These are phyloP conservation scores for Ptychodera flava DNA, from an alignment of 35 echinoderm and acorn worm genomes.

Conservation along the genomic window DNA sequence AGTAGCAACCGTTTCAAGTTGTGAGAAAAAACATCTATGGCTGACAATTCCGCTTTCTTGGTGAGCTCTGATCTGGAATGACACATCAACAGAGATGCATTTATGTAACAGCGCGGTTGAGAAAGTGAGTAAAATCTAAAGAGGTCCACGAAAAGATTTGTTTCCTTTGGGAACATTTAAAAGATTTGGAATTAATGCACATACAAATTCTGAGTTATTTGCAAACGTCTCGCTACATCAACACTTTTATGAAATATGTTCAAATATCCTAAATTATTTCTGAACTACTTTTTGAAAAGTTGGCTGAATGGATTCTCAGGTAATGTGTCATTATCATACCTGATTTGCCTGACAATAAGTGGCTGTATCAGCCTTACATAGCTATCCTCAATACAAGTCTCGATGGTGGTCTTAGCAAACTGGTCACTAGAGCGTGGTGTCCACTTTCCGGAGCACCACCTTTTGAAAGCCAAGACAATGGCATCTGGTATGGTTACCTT, in stretches of 20 bases:
- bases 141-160: too few species aligned
- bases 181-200: too few species aligned
- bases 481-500: constrained; percentile 45
- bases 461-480: constrained; percentile 11
- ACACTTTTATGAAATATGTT: too few species aligned
- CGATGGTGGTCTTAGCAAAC: constrained; percentile 12
- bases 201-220: too few species aligned
- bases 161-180: too few species aligned
- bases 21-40: constrained; percentile 68
- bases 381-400: constrained; percentile 43
- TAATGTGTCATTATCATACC: constrained; percentile 39
- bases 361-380: constrained; percentile 65
- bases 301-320: too few species aligned
- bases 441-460: constrained; percentile 38
- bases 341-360: constrained; percentile 66
- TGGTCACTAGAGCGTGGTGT: background rate
- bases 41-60: constrained; percentile 68
- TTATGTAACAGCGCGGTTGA: too few species aligned
- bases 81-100: too few species aligned
- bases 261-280: too few species aligned
- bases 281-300: too few species aligned
- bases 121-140: too few species aligned
- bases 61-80: constrained; percentile 69
- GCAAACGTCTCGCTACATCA: too few species aligned
- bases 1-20: constrained; percentile 81